These are phyloP conservation scores for Busseola fusca DNA, from an alignment of 2,888 invertebrate species.

Conservation along the genomic window DNA sequence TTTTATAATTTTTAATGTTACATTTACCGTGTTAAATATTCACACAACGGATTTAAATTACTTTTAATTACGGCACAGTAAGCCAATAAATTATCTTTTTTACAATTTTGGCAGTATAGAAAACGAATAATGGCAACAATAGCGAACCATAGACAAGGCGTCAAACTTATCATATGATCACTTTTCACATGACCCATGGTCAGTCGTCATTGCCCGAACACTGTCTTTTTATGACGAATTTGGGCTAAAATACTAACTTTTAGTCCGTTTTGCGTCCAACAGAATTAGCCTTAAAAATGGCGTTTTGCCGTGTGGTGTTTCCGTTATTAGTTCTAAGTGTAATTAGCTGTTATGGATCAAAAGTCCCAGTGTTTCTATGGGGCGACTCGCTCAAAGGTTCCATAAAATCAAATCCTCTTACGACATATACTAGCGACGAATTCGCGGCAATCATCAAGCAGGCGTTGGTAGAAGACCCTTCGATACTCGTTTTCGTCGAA, in stretches of 20 bases:
- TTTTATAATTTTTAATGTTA: not conserved
- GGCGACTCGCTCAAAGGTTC: conserved; percentile 77
- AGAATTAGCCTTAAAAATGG: conserved; percentile 80
- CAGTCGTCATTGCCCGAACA: conserved; percentile 80
- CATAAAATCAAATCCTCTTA: conserved; percentile 75
- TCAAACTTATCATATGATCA: conserved; percentile 87
- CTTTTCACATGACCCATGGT: conserved; percentile 87
- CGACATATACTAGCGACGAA: conserved; percentile 71
- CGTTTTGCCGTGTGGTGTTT: conserved; percentile 83
- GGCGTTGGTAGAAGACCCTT: conserved; percentile 76
- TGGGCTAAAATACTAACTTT: conserved; percentile 76
- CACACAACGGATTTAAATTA: accelerated
- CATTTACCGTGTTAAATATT: not conserved
- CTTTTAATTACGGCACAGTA: not conserved
- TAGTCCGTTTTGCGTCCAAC: conserved; percentile 79
- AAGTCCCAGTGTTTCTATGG: conserved; percentile 90
- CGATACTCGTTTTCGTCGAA: conserved; percentile 87
- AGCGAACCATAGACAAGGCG: conserved; percentile 75
- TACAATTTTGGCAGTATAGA: not conserved
- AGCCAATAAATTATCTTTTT: not conserved
- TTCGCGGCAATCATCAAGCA: conserved; percentile 78
- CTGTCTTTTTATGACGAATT: conserved; percentile 79
- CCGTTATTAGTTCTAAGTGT: conserved; percentile 81
- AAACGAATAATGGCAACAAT: conserved; percentile 59
- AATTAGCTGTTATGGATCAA: conserved; percentile 75